phyloP scores from a whole-genome alignment of 2,888 invertebrate genomes.

The Lithophane ornitopus region DNA sequence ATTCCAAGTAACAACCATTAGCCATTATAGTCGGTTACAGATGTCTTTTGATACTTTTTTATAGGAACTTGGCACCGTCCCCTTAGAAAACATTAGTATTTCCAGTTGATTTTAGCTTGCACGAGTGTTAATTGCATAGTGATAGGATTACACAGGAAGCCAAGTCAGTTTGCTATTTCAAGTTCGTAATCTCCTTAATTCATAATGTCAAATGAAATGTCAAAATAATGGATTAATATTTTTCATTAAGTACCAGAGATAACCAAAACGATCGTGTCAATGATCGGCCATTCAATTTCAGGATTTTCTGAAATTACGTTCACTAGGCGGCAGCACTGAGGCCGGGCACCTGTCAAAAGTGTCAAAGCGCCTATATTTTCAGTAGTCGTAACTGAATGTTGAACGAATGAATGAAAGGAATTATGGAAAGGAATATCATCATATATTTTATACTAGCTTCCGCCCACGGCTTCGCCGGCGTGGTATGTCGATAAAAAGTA shows the following conservation, averaged over 20 bases:
- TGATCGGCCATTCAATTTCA: neutral
- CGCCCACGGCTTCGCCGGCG: too few species aligned
- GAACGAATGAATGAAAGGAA: too few species aligned
- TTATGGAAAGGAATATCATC: too few species aligned
- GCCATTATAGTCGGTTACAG: constrained; percentile 46
- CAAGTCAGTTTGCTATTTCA: neutral
- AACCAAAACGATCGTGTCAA: neutral
- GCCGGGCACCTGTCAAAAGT: too few species aligned
- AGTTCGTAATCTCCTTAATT: neutral
- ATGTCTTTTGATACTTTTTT: constrained; percentile 26
- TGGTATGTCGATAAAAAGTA: too few species aligned
- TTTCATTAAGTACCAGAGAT: neutral
- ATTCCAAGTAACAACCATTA: constrained; percentile 12
- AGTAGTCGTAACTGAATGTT: too few species aligned
- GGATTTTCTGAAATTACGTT: too few species aligned
- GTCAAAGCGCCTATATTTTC: too few species aligned
- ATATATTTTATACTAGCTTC: too few species aligned
- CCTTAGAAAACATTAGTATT: constrained; percentile 45
- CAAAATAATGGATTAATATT: neutral
- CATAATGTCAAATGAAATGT: neutral
- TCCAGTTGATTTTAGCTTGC: constrained; percentile 36
- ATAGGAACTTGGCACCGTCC: constrained; percentile 49
- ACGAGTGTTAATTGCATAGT: neutral
- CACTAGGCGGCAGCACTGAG: too few species aligned
- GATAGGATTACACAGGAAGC: neutral